Percentiles rank a stretch among this genome's conserved stretches.
These are phyloP conservation scores for Leptopilina myrica DNA, from an alignment of 2,888 invertebrate genomes.

Conservation along the genomic window DNA sequence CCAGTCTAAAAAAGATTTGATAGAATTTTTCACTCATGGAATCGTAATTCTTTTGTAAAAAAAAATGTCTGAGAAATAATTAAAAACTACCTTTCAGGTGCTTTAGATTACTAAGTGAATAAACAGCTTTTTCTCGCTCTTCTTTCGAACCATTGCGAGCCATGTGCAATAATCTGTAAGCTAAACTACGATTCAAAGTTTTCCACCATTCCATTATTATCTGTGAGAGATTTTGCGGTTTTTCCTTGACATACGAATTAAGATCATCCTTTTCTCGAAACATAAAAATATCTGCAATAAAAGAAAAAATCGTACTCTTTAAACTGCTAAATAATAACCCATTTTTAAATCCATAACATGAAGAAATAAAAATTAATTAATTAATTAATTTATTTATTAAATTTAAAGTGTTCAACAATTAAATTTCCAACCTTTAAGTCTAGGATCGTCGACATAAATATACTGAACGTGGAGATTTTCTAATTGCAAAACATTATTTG, in stretches of 20 bases:
- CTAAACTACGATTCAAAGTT: conserved; percentile 81
- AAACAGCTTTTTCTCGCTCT: conserved; percentile 82
- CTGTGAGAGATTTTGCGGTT: conserved; percentile 59
- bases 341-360: too few species aligned
- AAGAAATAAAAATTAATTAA: too few species aligned
- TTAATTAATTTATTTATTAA: too few species aligned
- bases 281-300: conserved; percentile 64
- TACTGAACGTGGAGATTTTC: conserved; percentile 77
- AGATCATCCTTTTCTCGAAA: conserved; percentile 60
- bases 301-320: neutral
- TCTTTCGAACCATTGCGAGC: conserved; percentile 82
- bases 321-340: too few species aligned
- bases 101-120: conserved; percentile 82
- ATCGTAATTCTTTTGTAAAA: neutral
- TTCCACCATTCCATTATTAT: conserved; percentile 79
- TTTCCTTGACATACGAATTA: conserved; percentile 57
- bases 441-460: conserved; percentile 79
- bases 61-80: neutral
- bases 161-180: conserved; percentile 82
- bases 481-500: conserved; percentile 73
- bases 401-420: neutral
- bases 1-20: conserved; percentile 73
- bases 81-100: conserved; percentile 78
- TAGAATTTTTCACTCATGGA: neutral
- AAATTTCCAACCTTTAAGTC: conserved; percentile 67